These are phyloP conservation scores for Eupithecia inturbata DNA, from an alignment of 2,888 invertebrate species.

Conservation along the genomic window DNA sequence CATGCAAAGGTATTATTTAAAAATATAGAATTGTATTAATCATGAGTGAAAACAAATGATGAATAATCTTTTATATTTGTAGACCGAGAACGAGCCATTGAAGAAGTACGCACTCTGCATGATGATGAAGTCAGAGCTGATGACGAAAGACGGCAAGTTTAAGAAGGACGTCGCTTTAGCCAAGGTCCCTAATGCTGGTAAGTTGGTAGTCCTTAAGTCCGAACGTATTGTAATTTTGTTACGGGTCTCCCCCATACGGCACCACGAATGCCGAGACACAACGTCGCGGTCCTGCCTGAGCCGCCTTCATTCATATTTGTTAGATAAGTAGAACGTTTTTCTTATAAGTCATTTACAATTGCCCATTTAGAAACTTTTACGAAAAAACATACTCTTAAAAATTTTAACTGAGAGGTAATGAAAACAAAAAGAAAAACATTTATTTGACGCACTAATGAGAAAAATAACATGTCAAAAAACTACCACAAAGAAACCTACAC, in stretches of 20 bases:
- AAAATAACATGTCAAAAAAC: background rate
- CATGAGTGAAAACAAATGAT: no score
- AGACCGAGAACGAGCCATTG: constrained; percentile 74
- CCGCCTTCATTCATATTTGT: no score
- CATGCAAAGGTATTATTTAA: no score
- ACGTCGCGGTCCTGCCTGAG: no score
- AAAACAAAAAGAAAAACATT: background rate
- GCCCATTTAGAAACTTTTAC: no score
- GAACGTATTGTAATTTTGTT: background rate
- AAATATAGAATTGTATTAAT: no score
- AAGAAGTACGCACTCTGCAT: constrained; percentile 80
- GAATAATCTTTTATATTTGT: constrained; percentile 28
- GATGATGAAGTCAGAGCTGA: constrained; percentile 78
- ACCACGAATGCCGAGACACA: no score
- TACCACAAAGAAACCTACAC: no score
- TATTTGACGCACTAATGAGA: background rate
- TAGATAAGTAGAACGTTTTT: background rate
- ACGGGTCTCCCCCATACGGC: no score
- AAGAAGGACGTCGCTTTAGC: constrained; percentile 81
- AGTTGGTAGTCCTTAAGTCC: constrained; percentile 27
- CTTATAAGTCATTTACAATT: background rate
- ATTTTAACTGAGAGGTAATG: background rate
- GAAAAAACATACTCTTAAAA: no score
- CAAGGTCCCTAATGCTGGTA: constrained; percentile 76
- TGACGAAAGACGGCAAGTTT: constrained; percentile 82